Evolutionary conservation across 2,888 invertebrate genomes (phyloP), one percentile per base, ranked within the genome.

Genomic region (Glaucopsyche alexis): DNA sequence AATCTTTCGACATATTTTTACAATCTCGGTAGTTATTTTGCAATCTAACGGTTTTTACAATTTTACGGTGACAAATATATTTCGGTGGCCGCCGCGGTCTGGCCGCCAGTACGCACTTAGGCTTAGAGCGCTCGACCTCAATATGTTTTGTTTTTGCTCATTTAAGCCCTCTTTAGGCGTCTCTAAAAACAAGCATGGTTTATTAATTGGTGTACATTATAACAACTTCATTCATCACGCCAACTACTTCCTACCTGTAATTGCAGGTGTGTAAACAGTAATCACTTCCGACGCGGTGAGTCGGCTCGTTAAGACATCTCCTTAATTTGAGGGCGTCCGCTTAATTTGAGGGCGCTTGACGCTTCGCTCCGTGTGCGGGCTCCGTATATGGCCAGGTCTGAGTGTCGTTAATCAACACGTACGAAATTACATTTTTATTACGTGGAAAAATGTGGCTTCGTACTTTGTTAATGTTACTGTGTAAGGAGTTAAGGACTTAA

Each of bases 301-400:
- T 85, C 83, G 84, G 82, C 83, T 86, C 84, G 86, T 87, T 85
- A 84, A 83, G 81, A 78, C 79, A 79, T 80, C 78, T 76, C 80
- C 69, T 19, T 45, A 29, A 91, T 78, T 76, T 77, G 65, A 78
- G 76, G 74, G 75, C 76, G 76, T 76, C 78, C 77, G 77, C 78
- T 84, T 91, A 90, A 91, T 78, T 75, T 77, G 65, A 78, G 76
- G 76, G 76, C 76, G 76, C 76, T 73, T 74, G 76, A 75, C 76
- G 76, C 75, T 73, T 74, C 74, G 66, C 89, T 79, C 80, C 87
- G 88, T 90, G 90, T 90, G 91, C 81, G 90, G 88, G 81, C 72
- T 74, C 89, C 91, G 78, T 90, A 87, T 87, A 78, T 73, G 89
- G 88, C 74, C 76, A 82, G 79, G 79, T 79, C 82, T 76, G 77